Base-by-base conservation (phyloP, 1,140 invertebrate species). In the Micrasema minimum region DNA sequence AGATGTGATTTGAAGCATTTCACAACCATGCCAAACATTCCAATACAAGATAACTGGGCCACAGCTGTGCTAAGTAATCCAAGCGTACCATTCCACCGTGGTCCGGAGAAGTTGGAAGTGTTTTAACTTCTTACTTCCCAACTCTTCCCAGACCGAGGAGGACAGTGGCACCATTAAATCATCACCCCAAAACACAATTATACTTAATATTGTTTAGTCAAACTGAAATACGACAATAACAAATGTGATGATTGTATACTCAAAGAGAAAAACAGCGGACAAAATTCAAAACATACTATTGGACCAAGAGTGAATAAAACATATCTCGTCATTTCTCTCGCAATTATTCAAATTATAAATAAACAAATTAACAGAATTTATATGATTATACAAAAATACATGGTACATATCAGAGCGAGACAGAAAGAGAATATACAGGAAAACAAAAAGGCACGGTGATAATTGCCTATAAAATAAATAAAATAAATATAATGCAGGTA, bases 401-500 rank as follows among this genome's bases (percentile, higher is more conserved):
- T 71, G 41, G 51, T 74, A 31, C 69, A 74, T 74, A 68, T 74
- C 72, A 74, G 72, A 74, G 72, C 57, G 68, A 71, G 67, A 74
- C 57, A 74, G 62, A 71, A 59, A 71, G 53, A 74, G 55, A 74
- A 74, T 74, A 68, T 74, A 74, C 57, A 75, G 65, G 66, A 71
- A 71, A 74, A 67, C 53, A 72, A 69, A 69, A 75, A 53, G 69
- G 69, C 61, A 70, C 59, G 66, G 70, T 64, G 70, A 69, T 70
- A 66, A 77, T 78, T 72, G 78, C 77, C 78, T 77, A 78, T 66
- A 70, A 64, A 67, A 55, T 55, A 72, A 72, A 64, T 72, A 72
- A 72, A 75, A 76, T 76, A 77, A 78, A 76, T 76, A 77, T 78
- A 79, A 73, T 77, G 80, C 78, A 81, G 78, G 81, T 75, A 75